phyloP scores from a whole-genome alignment of 2,888 invertebrate genomes.

The Yponomeuta evonymella region DNA sequence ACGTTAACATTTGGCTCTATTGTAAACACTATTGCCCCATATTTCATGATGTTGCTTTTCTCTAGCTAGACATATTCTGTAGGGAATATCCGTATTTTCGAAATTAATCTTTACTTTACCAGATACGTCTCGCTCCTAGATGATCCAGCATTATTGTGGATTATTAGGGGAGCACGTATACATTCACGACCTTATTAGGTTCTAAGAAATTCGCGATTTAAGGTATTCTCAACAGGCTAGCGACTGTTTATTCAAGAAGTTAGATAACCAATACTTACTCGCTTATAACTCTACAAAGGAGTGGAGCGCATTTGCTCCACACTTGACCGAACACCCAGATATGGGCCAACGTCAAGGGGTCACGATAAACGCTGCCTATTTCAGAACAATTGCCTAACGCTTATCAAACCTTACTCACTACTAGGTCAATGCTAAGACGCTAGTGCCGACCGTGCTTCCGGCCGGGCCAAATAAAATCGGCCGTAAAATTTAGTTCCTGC shows the following conservation, averaged over 20 bases:
- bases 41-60: not conserved
- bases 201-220: too few relatives aligned
- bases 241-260: not conserved
- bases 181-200: too few relatives aligned
- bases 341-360: constrained; percentile 18
- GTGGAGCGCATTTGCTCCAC: not conserved
- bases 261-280: not conserved
- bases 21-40: not conserved
- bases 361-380: constrained; percentile 1
- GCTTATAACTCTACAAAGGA: not conserved
- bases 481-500: constrained; percentile 48
- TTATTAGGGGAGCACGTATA: too few relatives aligned
- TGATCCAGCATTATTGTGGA: too few relatives aligned
- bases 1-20: not conserved
- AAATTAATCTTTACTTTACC: not conserved
- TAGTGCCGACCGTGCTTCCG: not conserved
- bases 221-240: too few relatives aligned
- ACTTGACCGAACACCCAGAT: not conserved
- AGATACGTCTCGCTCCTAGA: not conserved
- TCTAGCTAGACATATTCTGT: not conserved
- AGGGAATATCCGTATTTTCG: not conserved
- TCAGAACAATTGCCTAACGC: not conserved
- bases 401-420: not conserved
- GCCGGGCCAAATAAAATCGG: constrained; percentile 23
- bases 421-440: constrained; percentile 5